phyloP scores from a whole-genome alignment of 2,888 invertebrate genomes.

The Eumacrocentrus americanus region DNA sequence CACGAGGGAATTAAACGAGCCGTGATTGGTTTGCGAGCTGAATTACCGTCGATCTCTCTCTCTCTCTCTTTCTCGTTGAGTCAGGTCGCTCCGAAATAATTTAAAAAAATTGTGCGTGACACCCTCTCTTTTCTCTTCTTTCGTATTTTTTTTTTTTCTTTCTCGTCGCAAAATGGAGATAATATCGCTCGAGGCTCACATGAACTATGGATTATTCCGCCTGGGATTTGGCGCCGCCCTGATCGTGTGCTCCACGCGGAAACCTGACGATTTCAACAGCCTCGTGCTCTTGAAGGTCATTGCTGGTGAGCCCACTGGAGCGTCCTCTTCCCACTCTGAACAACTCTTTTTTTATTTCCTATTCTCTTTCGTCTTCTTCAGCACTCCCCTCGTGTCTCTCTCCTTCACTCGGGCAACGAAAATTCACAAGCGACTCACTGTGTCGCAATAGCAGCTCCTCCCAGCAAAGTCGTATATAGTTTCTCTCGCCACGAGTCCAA shows the following conservation, averaged over 20 bases:
- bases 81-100: not conserved
- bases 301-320: constrained; percentile 21
- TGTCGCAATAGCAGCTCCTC: constrained; percentile 21
- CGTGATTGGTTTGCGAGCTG: constrained; percentile 24
- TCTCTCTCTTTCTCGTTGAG: no score
- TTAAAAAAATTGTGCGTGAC: not conserved
- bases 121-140: not conserved
- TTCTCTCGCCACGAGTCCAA: not conserved
- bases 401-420: constrained; percentile 6
- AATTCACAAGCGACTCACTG: constrained; percentile 17
- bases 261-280: constrained; percentile 28
- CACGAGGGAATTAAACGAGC: constrained; percentile 3
- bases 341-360: constrained; percentile 4
- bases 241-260: constrained; percentile 26
- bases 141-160: not conserved
- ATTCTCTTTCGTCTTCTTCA: not conserved
- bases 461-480: no score
- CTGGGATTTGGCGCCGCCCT: constrained; percentile 17
- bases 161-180: not conserved
- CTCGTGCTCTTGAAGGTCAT: constrained; percentile 39
- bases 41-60: constrained; percentile 14
- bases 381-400: constrained; percentile 1
- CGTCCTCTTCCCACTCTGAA: constrained; percentile 15
- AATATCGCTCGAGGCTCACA: no score
- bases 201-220: constrained; percentile 9